Conservation (phyloP, 2,797 vertebrate genomes). For the Distichodus sexfasciatus region DNA sequence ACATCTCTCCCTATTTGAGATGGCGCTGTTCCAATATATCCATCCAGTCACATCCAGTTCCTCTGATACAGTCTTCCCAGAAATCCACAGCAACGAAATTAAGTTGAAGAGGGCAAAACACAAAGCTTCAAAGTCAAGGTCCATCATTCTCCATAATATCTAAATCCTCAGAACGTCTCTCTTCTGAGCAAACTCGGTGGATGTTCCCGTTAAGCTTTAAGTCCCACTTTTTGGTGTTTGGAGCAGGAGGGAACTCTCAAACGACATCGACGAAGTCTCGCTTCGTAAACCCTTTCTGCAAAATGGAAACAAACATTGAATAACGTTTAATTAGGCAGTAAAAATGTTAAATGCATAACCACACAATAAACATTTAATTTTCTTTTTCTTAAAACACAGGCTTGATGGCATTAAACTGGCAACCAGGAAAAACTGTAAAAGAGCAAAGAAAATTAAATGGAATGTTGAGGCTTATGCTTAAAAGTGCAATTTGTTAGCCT, state of each 20-base stretch:
- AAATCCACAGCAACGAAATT: conserved; percentile 27
- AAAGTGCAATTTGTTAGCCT: too few relatives aligned
- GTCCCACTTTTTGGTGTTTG: neutral
- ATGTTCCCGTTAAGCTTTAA: conserved; percentile 8
- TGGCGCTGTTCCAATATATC: neutral
- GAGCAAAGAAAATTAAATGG: too few relatives aligned
- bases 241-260: neutral
- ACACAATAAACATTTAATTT: too few relatives aligned
- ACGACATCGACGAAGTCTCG: conserved; percentile 66
- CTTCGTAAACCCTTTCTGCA: conserved; percentile 75
- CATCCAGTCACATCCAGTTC: conserved; percentile 7
- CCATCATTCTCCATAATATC: neutral
- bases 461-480: too few relatives aligned
- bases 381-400: too few relatives aligned
- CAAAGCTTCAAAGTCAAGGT: neutral
- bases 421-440: too few relatives aligned
- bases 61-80: neutral
- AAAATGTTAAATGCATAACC: neutral
- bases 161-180: neutral
- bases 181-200: neutral
- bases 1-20: neutral
- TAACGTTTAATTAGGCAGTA: too few relatives aligned
- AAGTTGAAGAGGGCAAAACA: neutral
- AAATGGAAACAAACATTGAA: conserved; percentile 44
- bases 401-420: too few relatives aligned